Evolutionary conservation across 2,797 vertebrate genomes (phyloP).

Genomic region (Falco concolor): DNA sequence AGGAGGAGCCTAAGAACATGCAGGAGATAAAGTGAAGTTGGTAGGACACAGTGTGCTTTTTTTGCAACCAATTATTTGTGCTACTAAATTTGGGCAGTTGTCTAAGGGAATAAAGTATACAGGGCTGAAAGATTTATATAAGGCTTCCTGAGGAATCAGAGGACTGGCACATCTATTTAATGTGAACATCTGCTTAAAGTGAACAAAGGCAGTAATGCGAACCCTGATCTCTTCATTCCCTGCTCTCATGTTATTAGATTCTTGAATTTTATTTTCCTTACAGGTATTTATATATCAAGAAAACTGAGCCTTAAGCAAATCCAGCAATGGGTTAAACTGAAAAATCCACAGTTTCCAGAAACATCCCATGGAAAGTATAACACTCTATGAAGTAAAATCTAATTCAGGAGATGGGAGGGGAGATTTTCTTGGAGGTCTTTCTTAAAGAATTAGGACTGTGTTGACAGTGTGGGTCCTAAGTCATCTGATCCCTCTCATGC

Average conservation of each 20-base stretch:
- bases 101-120: background rate
- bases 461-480: background rate
- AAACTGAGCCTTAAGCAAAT: background rate
- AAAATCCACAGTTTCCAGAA: background rate
- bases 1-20: background rate
- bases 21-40: background rate
- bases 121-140: background rate
- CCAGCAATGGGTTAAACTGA: background rate
- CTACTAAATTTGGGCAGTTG: background rate
- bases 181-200: background rate
- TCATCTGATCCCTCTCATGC: slow-evolving; percentile 14
- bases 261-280: slow-evolving; percentile 12
- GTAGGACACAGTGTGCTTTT: background rate
- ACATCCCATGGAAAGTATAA: background rate
- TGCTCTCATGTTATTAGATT: background rate
- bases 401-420: background rate
- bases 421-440: background rate
- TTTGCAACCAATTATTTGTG: background rate
- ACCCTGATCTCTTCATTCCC: background rate
- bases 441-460: background rate
- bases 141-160: background rate
- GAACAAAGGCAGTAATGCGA: background rate
- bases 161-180: background rate
- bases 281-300: background rate
- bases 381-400: background rate